Conservation (phyloP, 2,797 vertebrate genomes). For the Florisuga fusca region DNA sequence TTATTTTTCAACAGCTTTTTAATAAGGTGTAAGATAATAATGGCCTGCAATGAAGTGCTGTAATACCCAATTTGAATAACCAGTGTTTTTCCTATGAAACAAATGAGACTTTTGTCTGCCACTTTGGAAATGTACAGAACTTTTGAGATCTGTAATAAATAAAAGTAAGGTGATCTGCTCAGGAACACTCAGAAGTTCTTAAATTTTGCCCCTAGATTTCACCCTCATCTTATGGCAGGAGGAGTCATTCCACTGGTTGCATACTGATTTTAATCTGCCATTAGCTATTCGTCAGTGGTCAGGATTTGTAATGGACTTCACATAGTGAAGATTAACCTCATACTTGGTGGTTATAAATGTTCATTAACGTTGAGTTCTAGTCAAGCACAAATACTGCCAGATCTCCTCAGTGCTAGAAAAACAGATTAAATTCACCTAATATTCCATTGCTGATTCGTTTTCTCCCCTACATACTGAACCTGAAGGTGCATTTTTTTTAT, state of each 20-base stretch:
- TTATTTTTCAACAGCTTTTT: slow-evolving; percentile 75
- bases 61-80: slow-evolving; percentile 43
- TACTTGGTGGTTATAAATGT: not conserved
- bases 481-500: not conserved
- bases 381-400: not conserved
- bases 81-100: slow-evolving; percentile 20
- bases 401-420: not conserved
- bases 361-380: not conserved
- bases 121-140: not conserved
- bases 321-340: not conserved
- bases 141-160: not conserved
- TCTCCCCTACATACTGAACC: not conserved
- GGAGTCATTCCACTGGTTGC: not conserved
- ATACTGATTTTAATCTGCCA: not conserved
- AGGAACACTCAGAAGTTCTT: not conserved
- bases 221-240: not conserved
- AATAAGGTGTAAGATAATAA: slow-evolving; percentile 72
- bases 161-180: not conserved
- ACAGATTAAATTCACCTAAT: not conserved
- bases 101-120: not conserved
- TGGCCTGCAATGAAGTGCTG: slow-evolving; percentile 15
- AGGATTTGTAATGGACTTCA: not conserved
- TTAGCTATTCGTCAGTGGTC: not conserved
- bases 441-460: not conserved
- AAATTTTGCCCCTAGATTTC: not conserved